phyloP scores from a whole-genome alignment of 2,888 invertebrate genomes.

The Eutolmus rufibarbis region DNA sequence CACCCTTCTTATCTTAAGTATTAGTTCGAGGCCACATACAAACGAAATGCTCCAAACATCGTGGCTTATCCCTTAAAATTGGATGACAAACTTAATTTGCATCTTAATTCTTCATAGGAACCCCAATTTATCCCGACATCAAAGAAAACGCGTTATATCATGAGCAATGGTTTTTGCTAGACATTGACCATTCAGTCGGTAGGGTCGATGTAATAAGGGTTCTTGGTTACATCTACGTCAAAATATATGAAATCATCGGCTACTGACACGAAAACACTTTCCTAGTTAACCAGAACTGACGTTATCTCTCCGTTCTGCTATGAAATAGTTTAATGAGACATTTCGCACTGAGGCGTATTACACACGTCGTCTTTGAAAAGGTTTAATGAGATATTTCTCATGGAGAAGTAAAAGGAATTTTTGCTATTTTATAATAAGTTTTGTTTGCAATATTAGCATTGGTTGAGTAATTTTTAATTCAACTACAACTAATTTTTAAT shows the following conservation, averaged over 20 bases:
- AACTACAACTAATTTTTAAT: no score
- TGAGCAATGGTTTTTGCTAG: constrained; percentile 8
- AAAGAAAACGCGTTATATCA: constrained; percentile 21
- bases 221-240: constrained; percentile 29
- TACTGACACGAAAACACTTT: constrained; percentile 9
- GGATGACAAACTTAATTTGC: constrained; percentile 35
- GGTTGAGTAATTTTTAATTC: no score
- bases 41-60: not conserved
- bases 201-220: constrained; percentile 27
- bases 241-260: constrained; percentile 24
- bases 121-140: constrained; percentile 34
- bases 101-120: constrained; percentile 25
- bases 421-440: no score
- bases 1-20: not conserved
- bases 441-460: no score
- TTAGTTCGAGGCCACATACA: not conserved
- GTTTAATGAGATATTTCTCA: not conserved
- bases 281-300: constrained; percentile 8
- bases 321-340: not conserved
- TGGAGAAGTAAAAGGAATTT: not conserved
- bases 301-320: not conserved
- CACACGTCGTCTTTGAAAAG: not conserved
- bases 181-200: constrained; percentile 15
- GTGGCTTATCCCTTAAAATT: constrained; percentile 33
- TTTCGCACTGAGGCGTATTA: not conserved